These are phyloP conservation scores for Corynorhinus townsendii DNA, from an alignment of 2,113 vertebrate genomes.

Conservation along the genomic window DNA sequence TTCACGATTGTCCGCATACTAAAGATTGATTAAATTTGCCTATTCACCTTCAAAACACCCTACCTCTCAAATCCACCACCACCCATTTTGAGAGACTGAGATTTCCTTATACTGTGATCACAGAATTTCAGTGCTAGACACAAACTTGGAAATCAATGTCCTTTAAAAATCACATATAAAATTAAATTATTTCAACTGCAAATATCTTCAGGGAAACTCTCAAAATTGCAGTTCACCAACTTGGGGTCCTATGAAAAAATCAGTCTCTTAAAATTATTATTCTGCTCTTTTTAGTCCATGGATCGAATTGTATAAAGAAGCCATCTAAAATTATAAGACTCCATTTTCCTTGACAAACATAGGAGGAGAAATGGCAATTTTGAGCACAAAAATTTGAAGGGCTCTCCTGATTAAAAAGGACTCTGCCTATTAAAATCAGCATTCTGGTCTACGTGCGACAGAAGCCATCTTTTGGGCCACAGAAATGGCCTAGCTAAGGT, in stretches of 20 bases:
- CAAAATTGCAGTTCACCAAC: not conserved
- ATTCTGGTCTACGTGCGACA: not conserved
- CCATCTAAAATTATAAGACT: not conserved
- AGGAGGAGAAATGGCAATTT: not conserved
- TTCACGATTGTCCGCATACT: not conserved
- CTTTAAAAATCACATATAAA: constrained; percentile 29
- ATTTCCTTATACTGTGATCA: not conserved
- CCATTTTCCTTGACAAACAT: constrained; percentile 29
- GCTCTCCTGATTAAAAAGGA: not conserved
- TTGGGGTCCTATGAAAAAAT: not conserved
- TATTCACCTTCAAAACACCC: constrained; percentile 21
- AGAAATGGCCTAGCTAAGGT: not conserved
- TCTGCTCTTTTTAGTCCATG: not conserved
- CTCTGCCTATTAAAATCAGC: not conserved
- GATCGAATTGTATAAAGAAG: not conserved
- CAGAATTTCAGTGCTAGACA: not conserved
- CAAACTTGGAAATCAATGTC: constrained; percentile 16
- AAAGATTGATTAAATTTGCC: not conserved
- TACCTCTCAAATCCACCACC: not conserved
- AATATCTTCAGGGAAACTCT: not conserved
- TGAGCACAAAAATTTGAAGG: not conserved
- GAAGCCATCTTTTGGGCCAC: not conserved
- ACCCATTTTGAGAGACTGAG: not conserved
- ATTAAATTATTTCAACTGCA: not conserved
- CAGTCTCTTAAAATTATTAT: not conserved